These are phyloP conservation scores for Plemyria rubiginata DNA, from an alignment of 2,888 invertebrate genomes.

Conservation along the genomic window DNA sequence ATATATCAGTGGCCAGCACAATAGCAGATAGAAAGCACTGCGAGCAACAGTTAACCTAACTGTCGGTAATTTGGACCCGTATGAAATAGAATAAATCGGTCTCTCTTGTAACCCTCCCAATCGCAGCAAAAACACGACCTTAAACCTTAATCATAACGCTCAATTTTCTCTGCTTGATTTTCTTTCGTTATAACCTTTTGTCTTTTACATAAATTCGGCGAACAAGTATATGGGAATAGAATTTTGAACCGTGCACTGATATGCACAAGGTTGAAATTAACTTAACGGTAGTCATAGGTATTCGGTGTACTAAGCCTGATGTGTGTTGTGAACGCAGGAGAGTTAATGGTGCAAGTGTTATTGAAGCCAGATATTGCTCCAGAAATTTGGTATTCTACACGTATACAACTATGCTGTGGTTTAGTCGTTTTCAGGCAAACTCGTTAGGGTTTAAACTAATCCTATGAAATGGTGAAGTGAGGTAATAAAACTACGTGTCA, in stretches of 20 bases:
- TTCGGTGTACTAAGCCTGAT: constrained; percentile 58
- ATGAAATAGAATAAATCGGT: constrained; percentile 73
- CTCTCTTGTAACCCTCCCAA: constrained; percentile 43
- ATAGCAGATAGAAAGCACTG: constrained; percentile 70
- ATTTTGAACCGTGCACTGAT: constrained; percentile 48
- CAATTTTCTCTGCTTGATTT: constrained; percentile 25
- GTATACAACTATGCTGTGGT: constrained; percentile 16
- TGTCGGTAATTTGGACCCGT: constrained; percentile 73
- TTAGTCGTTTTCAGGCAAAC: constrained; percentile 12
- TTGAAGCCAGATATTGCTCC: constrained; percentile 75
- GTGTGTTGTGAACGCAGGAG: constrained; percentile 66
- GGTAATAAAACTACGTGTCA: not conserved
- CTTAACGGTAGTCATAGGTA: constrained; percentile 38
- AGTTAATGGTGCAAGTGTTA: constrained; percentile 80
- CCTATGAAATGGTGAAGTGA: not conserved
- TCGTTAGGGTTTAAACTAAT: constrained; percentile 7
- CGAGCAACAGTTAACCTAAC: constrained; percentile 77
- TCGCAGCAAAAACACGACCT: constrained; percentile 30
- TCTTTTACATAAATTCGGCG: constrained; percentile 20
- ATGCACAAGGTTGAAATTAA: constrained; percentile 49
- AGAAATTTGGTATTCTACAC: constrained; percentile 52
- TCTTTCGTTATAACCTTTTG: constrained; percentile 21
- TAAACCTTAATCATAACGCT: constrained; percentile 22
- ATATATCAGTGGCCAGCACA: constrained; percentile 70
- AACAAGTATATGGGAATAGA: constrained; percentile 9